These are phyloP conservation scores for Trinectes maculatus DNA, from an alignment of 2,113 vertebrate genomes.

Conservation along the genomic window DNA sequence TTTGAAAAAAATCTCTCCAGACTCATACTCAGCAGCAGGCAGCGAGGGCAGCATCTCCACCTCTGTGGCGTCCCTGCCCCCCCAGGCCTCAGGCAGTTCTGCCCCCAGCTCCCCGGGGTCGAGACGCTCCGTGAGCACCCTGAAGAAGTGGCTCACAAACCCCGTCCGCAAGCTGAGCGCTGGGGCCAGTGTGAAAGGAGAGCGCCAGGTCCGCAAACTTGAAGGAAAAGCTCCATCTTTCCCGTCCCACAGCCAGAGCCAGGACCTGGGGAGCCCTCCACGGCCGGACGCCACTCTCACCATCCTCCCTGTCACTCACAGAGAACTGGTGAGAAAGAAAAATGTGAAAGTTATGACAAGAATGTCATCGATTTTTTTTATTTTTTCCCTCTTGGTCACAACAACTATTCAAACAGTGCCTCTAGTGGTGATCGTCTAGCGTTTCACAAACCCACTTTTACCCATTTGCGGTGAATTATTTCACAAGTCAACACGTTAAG, in stretches of 20 bases:
- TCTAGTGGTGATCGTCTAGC: background rate
- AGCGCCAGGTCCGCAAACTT: slow-evolving; percentile 79
- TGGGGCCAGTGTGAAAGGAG: slow-evolving; percentile 76
- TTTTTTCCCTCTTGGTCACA: background rate
- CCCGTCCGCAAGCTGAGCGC: slow-evolving; percentile 86
- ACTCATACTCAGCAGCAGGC: slow-evolving; percentile 90
- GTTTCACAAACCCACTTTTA: background rate
- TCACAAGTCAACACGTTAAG: slow-evolving; percentile 41
- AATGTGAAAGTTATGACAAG: background rate
- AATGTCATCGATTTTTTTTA: background rate
- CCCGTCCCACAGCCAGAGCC: slow-evolving; percentile 73
- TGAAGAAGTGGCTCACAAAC: slow-evolving; percentile 89
- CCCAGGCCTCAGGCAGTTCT: slow-evolving; percentile 86
- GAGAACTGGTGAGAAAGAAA: slow-evolving; percentile 77
- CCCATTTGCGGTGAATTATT: slow-evolving; percentile 8
- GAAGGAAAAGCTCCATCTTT: slow-evolving; percentile 78
- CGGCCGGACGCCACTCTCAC: slow-evolving; percentile 70
- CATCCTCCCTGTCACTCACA: slow-evolving; percentile 72
- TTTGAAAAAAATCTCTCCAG: slow-evolving; percentile 74
- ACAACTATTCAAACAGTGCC: background rate
- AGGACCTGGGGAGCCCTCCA: slow-evolving; percentile 74
- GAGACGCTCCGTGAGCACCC: slow-evolving; percentile 85
- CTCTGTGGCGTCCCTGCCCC: slow-evolving; percentile 87
- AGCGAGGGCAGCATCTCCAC: slow-evolving; percentile 92
- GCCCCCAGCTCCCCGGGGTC: slow-evolving; percentile 88